Evolutionary conservation across 2,888 invertebrate genomes (phyloP).

Genomic region (Aelia acuminata): DNA sequence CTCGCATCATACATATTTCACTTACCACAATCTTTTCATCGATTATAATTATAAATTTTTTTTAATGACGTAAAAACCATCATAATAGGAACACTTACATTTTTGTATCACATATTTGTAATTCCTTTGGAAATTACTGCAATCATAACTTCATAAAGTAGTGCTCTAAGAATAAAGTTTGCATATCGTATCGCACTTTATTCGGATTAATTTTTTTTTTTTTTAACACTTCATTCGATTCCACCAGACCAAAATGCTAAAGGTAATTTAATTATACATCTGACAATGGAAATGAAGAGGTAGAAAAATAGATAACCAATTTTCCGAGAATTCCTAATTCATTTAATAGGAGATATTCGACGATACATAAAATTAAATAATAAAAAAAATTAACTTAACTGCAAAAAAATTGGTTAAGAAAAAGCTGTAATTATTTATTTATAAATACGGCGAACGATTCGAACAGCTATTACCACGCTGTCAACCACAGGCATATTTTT

Average conservation of each 20-base stretch:
- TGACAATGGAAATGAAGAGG: background rate
- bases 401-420: background rate
- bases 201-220: background rate
- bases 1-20: too few species aligned
- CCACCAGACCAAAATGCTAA: background rate
- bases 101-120: too few species aligned
- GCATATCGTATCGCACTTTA: too few species aligned
- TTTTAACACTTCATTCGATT: background rate
- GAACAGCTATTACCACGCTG: constrained; percentile 11
- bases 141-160: too few species aligned
- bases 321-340: background rate
- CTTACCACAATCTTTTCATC: too few species aligned
- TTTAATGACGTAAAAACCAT: too few species aligned
- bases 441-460: background rate
- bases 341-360: too few species aligned
- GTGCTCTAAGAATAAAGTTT: too few species aligned
- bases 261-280: background rate
- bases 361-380: background rate
- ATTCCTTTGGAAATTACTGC: too few species aligned
- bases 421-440: background rate
- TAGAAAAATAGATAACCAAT: background rate
- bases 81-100: too few species aligned
- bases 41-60: too few species aligned
- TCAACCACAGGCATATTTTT: constrained; percentile 11
- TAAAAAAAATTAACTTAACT: too few species aligned